Percentiles rank a stretch among this genome's conserved stretches.
Evolutionary conservation across 2,888 invertebrate species (phyloP).

Genomic region (Phalangium opilio): DNA sequence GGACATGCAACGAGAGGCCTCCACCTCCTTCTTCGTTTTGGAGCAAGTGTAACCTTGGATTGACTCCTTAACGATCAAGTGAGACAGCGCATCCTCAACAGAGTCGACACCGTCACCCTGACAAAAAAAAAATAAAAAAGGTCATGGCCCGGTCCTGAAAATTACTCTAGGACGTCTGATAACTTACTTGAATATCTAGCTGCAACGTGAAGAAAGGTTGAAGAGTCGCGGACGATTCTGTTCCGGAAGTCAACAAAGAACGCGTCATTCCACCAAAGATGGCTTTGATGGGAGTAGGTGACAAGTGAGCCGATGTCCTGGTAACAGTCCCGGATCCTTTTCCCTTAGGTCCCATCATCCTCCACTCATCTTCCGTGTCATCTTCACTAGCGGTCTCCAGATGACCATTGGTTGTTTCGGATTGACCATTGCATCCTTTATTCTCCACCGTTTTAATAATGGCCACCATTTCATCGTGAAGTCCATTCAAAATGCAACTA

Average conservation of each 20-base stretch:
- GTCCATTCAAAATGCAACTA: slow-evolving; percentile 75
- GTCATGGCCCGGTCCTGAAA: too few relatives aligned
- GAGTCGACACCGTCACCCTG: slow-evolving; percentile 34
- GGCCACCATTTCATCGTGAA: slow-evolving; percentile 94
- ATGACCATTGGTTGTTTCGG: slow-evolving; percentile 4
- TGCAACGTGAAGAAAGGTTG: slow-evolving; percentile 93
- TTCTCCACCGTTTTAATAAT: slow-evolving; percentile 33
- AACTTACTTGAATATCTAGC: slow-evolving; percentile 71
- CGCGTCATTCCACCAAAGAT: slow-evolving; percentile 85
- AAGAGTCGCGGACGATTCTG: slow-evolving; percentile 71
- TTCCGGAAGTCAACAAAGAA: slow-evolving; percentile 57
- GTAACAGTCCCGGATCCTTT: slow-evolving; percentile 60
- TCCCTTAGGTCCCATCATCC: slow-evolving; percentile 62
- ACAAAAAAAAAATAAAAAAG: slow-evolving; percentile 12
- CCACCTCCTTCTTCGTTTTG: slow-evolving; percentile 59
- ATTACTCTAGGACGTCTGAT: too few relatives aligned
- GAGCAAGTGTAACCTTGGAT: slow-evolving; percentile 72
- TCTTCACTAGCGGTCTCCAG: slow-evolving; percentile 15
- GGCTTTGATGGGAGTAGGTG: slow-evolving; percentile 72
- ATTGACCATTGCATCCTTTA: too few relatives aligned
- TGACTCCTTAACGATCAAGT: slow-evolving; percentile 65
- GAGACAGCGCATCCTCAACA: slow-evolving; percentile 73
- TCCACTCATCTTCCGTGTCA: slow-evolving; percentile 28
- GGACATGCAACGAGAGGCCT: slow-evolving; percentile 77
- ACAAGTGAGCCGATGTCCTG: slow-evolving; percentile 55